Conservation (phyloP, 2,888 invertebrate species). For the Lamellibrachia columna region DNA sequence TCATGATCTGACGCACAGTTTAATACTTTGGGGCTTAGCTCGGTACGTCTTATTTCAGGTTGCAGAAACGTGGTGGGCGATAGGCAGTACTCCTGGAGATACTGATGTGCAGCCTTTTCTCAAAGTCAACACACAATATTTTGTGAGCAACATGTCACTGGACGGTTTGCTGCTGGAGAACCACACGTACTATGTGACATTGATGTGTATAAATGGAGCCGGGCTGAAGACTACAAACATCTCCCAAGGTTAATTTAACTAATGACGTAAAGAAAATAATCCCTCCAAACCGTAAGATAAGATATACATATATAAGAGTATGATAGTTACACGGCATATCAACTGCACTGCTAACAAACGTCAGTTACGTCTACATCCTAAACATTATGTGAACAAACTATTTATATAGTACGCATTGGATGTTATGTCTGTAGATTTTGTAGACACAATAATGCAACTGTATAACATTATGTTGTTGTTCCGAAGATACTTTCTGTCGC, state of each 20-base stretch:
- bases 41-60: background rate
- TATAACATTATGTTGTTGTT: too few relatives aligned
- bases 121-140: background rate
- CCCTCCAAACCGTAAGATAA: too few relatives aligned
- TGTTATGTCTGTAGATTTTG: too few relatives aligned
- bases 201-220: background rate
- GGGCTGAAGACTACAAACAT: background rate
- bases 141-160: background rate
- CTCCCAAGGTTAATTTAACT: background rate
- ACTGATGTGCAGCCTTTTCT: background rate
- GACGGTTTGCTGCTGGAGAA: background rate
- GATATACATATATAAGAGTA: too few relatives aligned
- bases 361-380: too few relatives aligned
- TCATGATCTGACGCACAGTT: background rate
- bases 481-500: too few relatives aligned
- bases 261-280: background rate
- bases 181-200: background rate
- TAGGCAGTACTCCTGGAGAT: background rate
- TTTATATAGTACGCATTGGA: too few relatives aligned
- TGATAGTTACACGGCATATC: too few relatives aligned
- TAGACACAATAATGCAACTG: too few relatives aligned
- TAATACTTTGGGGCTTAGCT: background rate
- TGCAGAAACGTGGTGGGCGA: background rate
- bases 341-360: too few relatives aligned
- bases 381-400: too few relatives aligned